Percentiles rank a stretch among this genome's conserved stretches.
Conservation (phyloP, 1,140 invertebrate species). For the Eurosta solidaginis region DNA sequence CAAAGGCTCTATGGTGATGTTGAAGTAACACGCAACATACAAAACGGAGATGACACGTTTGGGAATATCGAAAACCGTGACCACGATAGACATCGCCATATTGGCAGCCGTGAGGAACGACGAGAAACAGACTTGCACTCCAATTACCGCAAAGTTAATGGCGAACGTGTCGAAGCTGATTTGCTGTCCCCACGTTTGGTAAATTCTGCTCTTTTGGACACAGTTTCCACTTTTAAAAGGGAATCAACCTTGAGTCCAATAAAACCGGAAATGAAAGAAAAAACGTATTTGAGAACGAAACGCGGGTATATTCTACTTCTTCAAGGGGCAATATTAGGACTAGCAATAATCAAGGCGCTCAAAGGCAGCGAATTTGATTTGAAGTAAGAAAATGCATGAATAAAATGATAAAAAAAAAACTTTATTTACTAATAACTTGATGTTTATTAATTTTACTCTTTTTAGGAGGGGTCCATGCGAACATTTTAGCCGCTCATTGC, state of each 20-base stretch:
- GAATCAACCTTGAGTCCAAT: not conserved
- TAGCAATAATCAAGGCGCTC: not conserved
- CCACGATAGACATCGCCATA: too few species aligned
- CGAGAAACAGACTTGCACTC: not conserved
- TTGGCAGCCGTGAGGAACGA: too few species aligned
- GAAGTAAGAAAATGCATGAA: slow-evolving; percentile 23
- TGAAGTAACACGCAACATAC: not conserved
- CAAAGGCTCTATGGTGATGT: not conserved
- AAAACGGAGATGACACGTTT: too few species aligned
- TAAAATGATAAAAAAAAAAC: too few species aligned
- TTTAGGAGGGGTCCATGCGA: not conserved
- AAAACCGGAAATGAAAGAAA: not conserved
- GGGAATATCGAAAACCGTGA: too few species aligned
- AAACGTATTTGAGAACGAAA: not conserved
- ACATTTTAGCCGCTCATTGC: not conserved
- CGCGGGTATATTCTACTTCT: not conserved
- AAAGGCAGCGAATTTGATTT: not conserved
- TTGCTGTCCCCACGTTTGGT: too few species aligned
- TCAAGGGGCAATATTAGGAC: not conserved
- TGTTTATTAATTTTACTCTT: not conserved
- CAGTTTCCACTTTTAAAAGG: not conserved
- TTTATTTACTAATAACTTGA: too few species aligned
- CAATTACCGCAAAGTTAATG: not conserved
- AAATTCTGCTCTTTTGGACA: not conserved
- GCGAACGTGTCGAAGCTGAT: too few species aligned